Conservation (phyloP, 2,797 vertebrate genomes). For the Onychomys arenicola region DNA sequence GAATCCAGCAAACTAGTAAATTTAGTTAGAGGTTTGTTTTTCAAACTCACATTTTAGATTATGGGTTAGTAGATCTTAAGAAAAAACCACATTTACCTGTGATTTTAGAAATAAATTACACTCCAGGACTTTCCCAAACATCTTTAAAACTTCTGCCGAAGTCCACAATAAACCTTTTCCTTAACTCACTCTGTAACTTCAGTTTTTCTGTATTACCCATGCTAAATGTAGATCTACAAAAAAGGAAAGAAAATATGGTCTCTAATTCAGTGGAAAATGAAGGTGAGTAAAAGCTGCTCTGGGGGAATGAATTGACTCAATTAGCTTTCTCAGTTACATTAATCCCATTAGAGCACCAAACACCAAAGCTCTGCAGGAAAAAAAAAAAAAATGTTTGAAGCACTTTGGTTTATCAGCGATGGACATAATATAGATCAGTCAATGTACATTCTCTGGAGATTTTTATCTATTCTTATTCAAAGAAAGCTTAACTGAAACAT, state of each 20-base stretch:
- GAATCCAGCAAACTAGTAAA: slow-evolving; percentile 29
- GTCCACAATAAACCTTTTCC: slow-evolving; percentile 42
- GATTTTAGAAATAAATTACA: slow-evolving; percentile 61
- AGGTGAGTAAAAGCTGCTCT: slow-evolving; percentile 50
- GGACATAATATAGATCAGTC: not conserved
- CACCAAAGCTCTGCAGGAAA: not conserved
- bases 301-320: slow-evolving; percentile 62
- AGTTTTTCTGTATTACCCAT: slow-evolving; percentile 5
- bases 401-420: not conserved
- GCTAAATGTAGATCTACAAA: slow-evolving; percentile 19
- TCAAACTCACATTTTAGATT: slow-evolving; percentile 14
- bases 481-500: not conserved
- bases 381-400: slow-evolving; percentile 51
- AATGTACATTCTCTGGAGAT: not conserved
- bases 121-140: slow-evolving; percentile 25
- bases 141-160: slow-evolving; percentile 44
- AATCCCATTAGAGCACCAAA: slow-evolving; percentile 53
- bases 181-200: slow-evolving; percentile 50
- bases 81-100: slow-evolving; percentile 40
- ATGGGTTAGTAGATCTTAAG: slow-evolving; percentile 11
- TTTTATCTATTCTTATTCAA: not conserved
- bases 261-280: slow-evolving; percentile 67
- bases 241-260: not conserved
- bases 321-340: slow-evolving; percentile 65
- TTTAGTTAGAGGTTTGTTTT: slow-evolving; percentile 33